phyloP scores from a whole-genome alignment of 2,888 invertebrate genomes.

The Augiades crinisus region DNA sequence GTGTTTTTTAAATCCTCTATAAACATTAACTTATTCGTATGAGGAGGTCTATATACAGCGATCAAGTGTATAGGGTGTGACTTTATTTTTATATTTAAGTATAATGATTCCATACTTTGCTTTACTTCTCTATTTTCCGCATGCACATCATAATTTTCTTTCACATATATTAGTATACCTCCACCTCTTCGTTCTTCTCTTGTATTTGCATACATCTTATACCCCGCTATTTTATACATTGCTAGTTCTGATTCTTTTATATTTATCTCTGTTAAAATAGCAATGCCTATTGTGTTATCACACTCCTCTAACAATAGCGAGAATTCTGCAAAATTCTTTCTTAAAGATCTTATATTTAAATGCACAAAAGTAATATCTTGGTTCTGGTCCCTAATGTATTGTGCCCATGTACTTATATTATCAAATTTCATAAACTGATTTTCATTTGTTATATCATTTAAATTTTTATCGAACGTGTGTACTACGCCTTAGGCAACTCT shows the following conservation, averaged over 20 bases:
- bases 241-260: not conserved
- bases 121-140: too few species aligned
- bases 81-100: too few species aligned
- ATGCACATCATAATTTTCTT: too few species aligned
- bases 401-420: not conserved
- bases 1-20: not conserved
- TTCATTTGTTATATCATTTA: not conserved
- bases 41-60: not conserved
- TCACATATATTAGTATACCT: not conserved
- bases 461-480: not conserved
- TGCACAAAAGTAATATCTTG: not conserved
- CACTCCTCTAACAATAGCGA: not conserved
- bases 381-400: not conserved
- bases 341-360: not conserved
- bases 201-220: not conserved
- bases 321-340: conserved; percentile 1
- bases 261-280: conserved; percentile 2
- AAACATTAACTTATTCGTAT: not conserved
- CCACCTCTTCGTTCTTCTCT: too few species aligned
- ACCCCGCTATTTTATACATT: not conserved
- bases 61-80: too few species aligned
- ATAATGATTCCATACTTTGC: too few species aligned
- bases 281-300: not conserved
- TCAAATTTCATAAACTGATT: not conserved
- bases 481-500: not conserved